Conservation (phyloP, 92 coral and sea anemone species). For the Porites divaricata region DNA sequence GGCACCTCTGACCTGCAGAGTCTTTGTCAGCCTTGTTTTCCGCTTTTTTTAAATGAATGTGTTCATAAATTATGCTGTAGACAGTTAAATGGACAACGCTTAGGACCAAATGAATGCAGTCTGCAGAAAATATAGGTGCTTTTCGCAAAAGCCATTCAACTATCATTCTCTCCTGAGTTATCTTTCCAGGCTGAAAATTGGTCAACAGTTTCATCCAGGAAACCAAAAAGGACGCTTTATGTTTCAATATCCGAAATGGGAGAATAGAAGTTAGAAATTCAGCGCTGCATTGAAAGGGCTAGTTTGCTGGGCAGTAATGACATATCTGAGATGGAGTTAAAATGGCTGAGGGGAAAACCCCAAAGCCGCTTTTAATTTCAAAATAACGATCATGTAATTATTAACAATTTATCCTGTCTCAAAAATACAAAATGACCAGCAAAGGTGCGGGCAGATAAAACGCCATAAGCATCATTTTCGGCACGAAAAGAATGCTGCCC, state of each 20-base stretch:
- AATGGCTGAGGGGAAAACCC: slow-evolving; percentile 34
- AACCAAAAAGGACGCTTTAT: slow-evolving; percentile 32
- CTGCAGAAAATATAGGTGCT: not conserved
- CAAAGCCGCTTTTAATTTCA: slow-evolving; percentile 33
- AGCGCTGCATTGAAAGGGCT: too few relatives aligned
- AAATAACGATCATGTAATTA: slow-evolving; percentile 23
- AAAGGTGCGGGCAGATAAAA: slow-evolving; percentile 51
- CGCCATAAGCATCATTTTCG: slow-evolving; percentile 50
- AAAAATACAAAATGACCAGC: slow-evolving; percentile 31
- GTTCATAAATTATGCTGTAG: slow-evolving; percentile 4
- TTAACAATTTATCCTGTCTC: slow-evolving; percentile 19
- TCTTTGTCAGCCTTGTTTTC: not conserved
- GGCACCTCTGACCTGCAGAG: not conserved
- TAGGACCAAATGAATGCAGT: slow-evolving; percentile 24
- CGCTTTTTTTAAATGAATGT: slow-evolving; percentile 11
- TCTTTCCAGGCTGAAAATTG: slow-evolving; percentile 45
- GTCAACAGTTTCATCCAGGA: slow-evolving; percentile 46
- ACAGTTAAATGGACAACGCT: slow-evolving; percentile 43
- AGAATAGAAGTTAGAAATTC: too few relatives aligned
- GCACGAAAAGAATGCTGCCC: slow-evolving; percentile 50
- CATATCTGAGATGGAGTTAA: slow-evolving; percentile 30
- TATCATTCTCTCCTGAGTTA: slow-evolving; percentile 53
- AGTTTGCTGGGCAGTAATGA: slow-evolving; percentile 34
- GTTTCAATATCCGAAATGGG: too few relatives aligned
- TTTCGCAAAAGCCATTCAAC: slow-evolving; percentile 24